phyloP scores from a whole-genome alignment of 2,113 vertebrate species.

The Callocephalon fimbriatum region DNA sequence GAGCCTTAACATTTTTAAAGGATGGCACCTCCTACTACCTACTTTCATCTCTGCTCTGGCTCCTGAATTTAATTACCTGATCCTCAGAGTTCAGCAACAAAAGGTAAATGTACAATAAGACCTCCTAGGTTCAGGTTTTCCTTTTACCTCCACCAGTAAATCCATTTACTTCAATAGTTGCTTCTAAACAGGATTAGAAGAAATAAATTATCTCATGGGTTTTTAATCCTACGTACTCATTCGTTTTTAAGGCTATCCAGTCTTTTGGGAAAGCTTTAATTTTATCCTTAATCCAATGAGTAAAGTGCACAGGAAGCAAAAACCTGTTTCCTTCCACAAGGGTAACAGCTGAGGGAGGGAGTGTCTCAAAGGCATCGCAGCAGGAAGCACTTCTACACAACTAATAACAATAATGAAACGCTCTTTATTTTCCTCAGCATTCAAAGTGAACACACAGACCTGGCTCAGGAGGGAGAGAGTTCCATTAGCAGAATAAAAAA shows the following conservation, averaged over 20 bases:
- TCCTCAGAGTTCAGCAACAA: neutral
- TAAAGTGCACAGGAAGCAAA: constrained; percentile 6
- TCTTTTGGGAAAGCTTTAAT: neutral
- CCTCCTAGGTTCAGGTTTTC: neutral
- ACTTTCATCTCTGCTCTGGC: neutral
- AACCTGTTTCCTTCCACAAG: neutral
- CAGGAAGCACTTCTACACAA: neutral
- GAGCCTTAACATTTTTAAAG: neutral
- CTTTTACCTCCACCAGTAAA: neutral
- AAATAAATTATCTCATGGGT: neutral
- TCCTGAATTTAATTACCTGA: neutral
- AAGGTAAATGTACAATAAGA: constrained; percentile 9
- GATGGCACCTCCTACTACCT: neutral
- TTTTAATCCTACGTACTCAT: neutral
- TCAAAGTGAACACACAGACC: neutral
- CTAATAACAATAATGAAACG: neutral
- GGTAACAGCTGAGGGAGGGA: neutral
- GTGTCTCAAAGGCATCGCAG: neutral
- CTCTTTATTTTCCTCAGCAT: neutral
- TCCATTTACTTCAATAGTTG: constrained; percentile 12
- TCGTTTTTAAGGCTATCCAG: neutral
- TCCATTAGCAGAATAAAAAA: neutral
- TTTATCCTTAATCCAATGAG: constrained; percentile 38
- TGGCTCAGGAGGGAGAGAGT: neutral
- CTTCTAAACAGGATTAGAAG: constrained; percentile 24